phyloP scores from a whole-genome alignment of 2,113 vertebrate species.

The Otocyon megalotis region DNA sequence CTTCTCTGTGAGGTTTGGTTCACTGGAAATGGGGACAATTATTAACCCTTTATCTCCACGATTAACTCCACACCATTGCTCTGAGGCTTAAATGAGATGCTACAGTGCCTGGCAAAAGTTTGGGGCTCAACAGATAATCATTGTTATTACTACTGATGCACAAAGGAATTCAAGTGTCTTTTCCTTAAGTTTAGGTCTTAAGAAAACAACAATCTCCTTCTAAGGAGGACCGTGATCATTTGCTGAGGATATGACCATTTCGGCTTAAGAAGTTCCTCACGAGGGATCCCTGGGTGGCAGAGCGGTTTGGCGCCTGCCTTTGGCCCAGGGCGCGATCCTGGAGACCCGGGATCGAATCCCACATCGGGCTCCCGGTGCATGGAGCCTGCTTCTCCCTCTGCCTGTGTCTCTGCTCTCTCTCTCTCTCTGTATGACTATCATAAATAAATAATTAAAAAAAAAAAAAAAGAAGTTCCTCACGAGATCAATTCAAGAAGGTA shows the following conservation, averaged over 20 bases:
- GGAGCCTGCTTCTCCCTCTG: no score
- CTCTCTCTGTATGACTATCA: no score
- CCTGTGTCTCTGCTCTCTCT: no score
- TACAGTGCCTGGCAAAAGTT: neutral
- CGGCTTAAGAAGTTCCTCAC: neutral
- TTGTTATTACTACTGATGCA: neutral
- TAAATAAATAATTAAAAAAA: no score
- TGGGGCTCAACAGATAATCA: neutral
- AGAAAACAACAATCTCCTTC: slow-evolving; percentile 7
- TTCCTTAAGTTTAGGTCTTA: neutral
- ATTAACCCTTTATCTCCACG: neutral
- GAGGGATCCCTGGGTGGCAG: no score
- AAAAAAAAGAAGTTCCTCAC: neutral
- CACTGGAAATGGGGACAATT: neutral
- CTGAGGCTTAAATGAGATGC: neutral
- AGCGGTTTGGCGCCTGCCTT: no score
- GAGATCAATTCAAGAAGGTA: neutral
- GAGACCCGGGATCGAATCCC: no score
- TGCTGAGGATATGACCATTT: neutral
- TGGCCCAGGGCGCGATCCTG: no score
- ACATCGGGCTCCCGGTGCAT: no score
- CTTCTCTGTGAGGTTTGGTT: neutral
- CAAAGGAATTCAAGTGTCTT: neutral
- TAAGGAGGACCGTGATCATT: neutral
- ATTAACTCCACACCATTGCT: neutral